Base-by-base conservation (phyloP, 1,140 invertebrate genomes). In the Sitobion miscanthi region DNA sequence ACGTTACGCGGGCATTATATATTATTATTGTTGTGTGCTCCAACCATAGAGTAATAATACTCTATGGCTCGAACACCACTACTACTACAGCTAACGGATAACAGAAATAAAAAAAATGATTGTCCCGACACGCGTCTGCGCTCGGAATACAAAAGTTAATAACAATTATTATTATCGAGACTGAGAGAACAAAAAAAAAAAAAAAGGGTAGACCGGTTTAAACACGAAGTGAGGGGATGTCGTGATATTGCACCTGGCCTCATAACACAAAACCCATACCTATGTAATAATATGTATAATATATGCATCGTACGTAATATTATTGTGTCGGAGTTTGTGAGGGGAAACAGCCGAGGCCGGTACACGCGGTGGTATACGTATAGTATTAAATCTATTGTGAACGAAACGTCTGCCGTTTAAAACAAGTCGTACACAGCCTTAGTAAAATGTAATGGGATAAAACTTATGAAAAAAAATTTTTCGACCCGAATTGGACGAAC, bases 151-250 rank as follows among this genome's bases (percentile, higher is more conserved):
- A 85, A 25, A 85, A 25, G 23, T 85, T 42, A 85, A 42, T 85
- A 85, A 85, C 42, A 85, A 42, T 85, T 42, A 85, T 85, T 42
- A 85, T 25, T 77, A n/a, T n/a, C 62, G 62, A 77, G 62, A n/a
- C 23, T 25, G 62, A 69, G 62, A 69, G 57, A 62, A 11, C 0
- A 23, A 23, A 23, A 9, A 20, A 38, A n/a, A 83, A 85, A 42
- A 85, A 85, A 85, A 85, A 42, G 83, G 83, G 38, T 85, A 85
- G 38, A 85, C 83, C 83, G 83, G 38, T 85, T 85, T 42, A 11
- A 14, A 85, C 42, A 30, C 42, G 42, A 85, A 85, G 35, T 42
- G 42, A 85, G 83, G 83, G 83, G 38, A 42, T 77, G 62, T 77
- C 38, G 83, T 42, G 42, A 85, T 85, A 83, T 42, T 85, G 35